Base-by-base conservation (phyloP, 2,888 invertebrate species). In the Chrysolina haemoptera region DNA sequence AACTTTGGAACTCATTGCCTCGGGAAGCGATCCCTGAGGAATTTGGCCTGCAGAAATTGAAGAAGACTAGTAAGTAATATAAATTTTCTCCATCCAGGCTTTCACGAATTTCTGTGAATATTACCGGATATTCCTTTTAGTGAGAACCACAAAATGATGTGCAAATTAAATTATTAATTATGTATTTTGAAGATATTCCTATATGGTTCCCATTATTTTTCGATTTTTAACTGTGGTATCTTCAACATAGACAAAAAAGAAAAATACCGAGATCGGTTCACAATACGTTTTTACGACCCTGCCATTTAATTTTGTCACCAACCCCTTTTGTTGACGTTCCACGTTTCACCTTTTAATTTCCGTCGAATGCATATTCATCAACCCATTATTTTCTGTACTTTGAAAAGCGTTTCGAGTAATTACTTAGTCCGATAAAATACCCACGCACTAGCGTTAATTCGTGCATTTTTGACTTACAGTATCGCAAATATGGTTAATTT, bases 381-480 rank as follows among this genome's bases (percentile, higher is more conserved):
- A 27, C 53, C 48, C 53, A 53, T n/a, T n/a, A 43, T 67, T 40
- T 53, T 40, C 35, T 16, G 12, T 20, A 16, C 40, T 35, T 55
- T 53, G 22, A 48, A 16, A 35, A 63, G 53, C 63, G 50, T 48
- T 46, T 46, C 16, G 12, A 50, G 20, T 63, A 48, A 64, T 70
- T 62, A 70, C n/a, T 55, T 14, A 20, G 18, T 16, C 35, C 22
- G 16, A 70, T 27, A 27, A 48, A 63, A 66, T 59, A 68, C 70
- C 68, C 68, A 68, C 72, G 64, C 70, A 67, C 48, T 62, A 10
- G 11, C 64, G 46, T 50, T 18, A n/a, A 70, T 27, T 55, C 46
- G 72, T 65, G 67, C 72, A 73, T 68, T 67, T 68, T 75, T 70
- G 62, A 46, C 75, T 67, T 59, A 62, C 46, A 66, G 62, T 71